Evolutionary conservation across 2,113 vertebrate genomes (phyloP).

Genomic region (Psammodynastes pulverulentus): DNA sequence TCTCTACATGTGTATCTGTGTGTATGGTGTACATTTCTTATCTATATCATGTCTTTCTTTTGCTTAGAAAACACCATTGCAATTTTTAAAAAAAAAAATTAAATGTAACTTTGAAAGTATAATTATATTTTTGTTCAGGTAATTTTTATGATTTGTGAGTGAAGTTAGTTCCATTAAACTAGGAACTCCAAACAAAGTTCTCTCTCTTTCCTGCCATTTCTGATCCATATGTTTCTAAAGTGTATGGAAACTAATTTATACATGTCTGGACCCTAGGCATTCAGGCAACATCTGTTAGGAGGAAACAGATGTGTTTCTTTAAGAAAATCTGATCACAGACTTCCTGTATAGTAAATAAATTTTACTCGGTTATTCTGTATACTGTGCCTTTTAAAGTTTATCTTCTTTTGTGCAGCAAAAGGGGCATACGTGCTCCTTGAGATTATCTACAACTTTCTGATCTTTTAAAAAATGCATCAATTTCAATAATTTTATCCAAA

Average conservation of each 20-base stretch:
- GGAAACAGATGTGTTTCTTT: not conserved
- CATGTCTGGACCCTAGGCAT: not conserved
- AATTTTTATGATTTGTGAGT: not conserved
- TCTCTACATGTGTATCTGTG: not conserved
- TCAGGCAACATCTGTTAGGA: not conserved
- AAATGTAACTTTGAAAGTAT: not conserved
- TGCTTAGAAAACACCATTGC: not conserved
- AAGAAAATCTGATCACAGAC: conserved; percentile 31
- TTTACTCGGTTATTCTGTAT: not conserved
- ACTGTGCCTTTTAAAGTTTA: not conserved
- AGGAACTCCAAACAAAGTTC: not conserved
- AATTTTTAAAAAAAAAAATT: not conserved
- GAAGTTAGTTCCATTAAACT: not conserved
- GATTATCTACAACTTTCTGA: not conserved
- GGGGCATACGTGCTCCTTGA: not conserved
- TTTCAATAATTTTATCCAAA: not conserved
- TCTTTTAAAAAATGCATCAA: not conserved
- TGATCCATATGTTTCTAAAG: not conserved
- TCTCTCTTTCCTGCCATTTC: not conserved
- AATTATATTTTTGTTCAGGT: not conserved
- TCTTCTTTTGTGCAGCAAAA: not conserved
- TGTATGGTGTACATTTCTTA: not conserved
- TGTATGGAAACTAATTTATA: not conserved
- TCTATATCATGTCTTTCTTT: not conserved
- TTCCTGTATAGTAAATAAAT: not conserved